Base-by-base conservation (phyloP, 2,797 vertebrate genomes). In the Sebastes steindachneri region DNA sequence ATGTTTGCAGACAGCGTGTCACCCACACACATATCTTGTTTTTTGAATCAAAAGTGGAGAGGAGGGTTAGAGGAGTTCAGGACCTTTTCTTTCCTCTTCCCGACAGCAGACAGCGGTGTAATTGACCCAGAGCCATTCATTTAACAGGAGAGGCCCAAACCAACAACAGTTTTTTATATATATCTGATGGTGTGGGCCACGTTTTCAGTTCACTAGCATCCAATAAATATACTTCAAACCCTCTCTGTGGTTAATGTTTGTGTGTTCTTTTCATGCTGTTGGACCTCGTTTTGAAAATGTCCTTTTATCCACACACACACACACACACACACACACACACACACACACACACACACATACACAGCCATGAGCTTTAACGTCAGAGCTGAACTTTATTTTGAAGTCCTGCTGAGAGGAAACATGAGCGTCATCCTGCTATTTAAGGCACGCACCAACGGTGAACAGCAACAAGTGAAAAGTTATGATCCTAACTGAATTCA, bases 351-450 rank as follows among this genome's bases (percentile, higher is more conserved):
- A 26, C 57, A 59, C 57, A 64, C 35, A 25, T 4, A 14, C 21
- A 26, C 35, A 23, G 23, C 10, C 35, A 4, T 2, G 9, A 60
- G 67, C 73, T 35, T 26, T 23, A 58, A 57, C 29, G 12, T 48
- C 74, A 77, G 51, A 59, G 58, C 6, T 51, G 51, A 69, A 69
- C 65, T 80, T 75, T 64, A 19, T 28, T 48, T 12, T 28, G 31
- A 68, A 15, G 7, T 63, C 58, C 58, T 69, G 65, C 70, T 68
- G 58, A 37, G 75, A 77, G 69, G 64, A 57, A 63, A 51, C 45
- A 45, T 2, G 25, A 23, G 33, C 21, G 5, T 48, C 48, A 68
- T 21, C 0, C 1, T 1, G 19, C 19, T 82, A 48, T 73, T 63
- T 48, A 26, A 75, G 15, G 26, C 17, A 5, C 4, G 1, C 14